phyloP scores from a whole-genome alignment of 1,140 invertebrate genomes.

The Augochlora pura region DNA sequence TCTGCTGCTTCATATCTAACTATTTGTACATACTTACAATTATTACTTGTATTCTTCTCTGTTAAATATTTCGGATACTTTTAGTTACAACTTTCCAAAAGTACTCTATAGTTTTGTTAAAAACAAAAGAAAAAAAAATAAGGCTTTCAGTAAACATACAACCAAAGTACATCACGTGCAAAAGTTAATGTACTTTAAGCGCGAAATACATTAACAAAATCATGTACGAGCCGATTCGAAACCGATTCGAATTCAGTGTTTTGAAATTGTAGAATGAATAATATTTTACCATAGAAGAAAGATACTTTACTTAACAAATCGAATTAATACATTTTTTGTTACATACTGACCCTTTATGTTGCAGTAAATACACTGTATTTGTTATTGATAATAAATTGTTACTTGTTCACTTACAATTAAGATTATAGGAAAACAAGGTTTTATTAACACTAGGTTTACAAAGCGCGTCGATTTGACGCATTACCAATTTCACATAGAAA shows the following conservation, averaged over 20 bases:
- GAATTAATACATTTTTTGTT: constrained; percentile 11
- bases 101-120: neutral
- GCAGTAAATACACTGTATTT: constrained; percentile 32
- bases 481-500: too few species aligned
- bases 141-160: constrained; percentile 15
- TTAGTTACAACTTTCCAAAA: constrained; percentile 13
- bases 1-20: constrained; percentile 38
- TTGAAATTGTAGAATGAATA: neutral
- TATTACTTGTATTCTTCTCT: constrained; percentile 22
- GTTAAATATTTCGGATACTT: constrained; percentile 16
- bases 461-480: too few species aligned
- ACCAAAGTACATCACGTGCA: constrained; percentile 33
- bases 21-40: constrained; percentile 42
- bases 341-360: constrained; percentile 26
- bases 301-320: constrained; percentile 2
- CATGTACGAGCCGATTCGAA: constrained; percentile 17
- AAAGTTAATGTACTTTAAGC: neutral
- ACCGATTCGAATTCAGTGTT: neutral
- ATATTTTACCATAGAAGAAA: neutral
- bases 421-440: too few species aligned
- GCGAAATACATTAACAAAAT: neutral
- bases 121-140: neutral
- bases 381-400: constrained; percentile 17
- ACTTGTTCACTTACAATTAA: constrained; percentile 12
- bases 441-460: too few species aligned